Conservation (phyloP, 2,113 vertebrate genomes). For the Tyto alba region DNA sequence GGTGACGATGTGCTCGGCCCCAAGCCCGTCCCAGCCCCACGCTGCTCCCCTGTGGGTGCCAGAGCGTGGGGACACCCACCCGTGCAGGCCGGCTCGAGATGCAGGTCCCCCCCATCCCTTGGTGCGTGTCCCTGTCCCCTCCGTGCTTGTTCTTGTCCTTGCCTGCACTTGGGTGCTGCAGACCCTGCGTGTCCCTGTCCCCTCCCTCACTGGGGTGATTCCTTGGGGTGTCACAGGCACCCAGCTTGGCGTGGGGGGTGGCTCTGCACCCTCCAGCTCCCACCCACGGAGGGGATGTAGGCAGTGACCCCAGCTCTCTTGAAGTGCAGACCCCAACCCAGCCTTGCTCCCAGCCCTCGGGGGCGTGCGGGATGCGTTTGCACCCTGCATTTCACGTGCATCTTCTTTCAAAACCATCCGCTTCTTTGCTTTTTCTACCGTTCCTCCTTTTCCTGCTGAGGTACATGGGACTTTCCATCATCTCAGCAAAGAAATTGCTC, state of each 20-base stretch:
- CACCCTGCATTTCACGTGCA: accelerated
- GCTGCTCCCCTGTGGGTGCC: background rate
- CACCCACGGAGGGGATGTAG: accelerated
- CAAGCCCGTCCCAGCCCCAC: background rate
- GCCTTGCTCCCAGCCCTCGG: background rate
- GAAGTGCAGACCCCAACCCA: background rate
- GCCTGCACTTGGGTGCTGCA: background rate
- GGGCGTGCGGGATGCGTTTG: accelerated
- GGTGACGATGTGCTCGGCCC: background rate
- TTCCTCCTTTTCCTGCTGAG: background rate
- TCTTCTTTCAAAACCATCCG: background rate
- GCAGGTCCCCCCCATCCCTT: background rate
- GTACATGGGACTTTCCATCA: background rate
- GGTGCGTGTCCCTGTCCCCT: background rate
- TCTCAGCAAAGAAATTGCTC: background rate
- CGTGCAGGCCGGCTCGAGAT: accelerated
- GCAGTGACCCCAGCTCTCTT: accelerated
- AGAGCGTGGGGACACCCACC: background rate
- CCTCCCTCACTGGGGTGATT: background rate
- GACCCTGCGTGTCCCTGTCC: accelerated
- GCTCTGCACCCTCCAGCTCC: background rate
- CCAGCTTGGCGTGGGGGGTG: accelerated
- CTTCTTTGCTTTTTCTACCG: background rate
- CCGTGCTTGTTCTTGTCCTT: background rate
- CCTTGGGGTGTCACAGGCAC: background rate